Conservation (phyloP, 2,797 vertebrate species). For the Capromys pilorides region DNA sequence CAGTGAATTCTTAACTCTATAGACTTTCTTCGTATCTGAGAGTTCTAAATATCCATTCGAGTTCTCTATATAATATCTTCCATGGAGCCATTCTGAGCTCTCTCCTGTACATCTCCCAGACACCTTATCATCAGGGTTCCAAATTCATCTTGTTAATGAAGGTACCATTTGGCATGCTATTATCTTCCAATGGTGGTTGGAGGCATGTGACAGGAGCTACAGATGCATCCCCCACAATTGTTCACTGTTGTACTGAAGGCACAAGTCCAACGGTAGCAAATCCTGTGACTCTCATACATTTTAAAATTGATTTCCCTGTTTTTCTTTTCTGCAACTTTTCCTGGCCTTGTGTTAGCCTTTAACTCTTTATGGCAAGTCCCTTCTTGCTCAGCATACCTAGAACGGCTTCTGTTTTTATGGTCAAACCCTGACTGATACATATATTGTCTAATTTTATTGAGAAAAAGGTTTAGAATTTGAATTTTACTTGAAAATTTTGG, state of each 20-base stretch:
- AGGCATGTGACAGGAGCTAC: background rate
- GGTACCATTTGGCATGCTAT: background rate
- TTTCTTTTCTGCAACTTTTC: background rate
- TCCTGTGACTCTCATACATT: background rate
- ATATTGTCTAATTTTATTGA: constrained; percentile 29
- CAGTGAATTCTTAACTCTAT: background rate
- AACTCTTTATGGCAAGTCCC: background rate
- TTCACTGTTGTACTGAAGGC: background rate
- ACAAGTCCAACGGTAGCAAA: background rate
- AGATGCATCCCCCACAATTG: background rate
- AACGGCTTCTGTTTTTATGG: constrained; percentile 39
- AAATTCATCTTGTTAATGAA: constrained; percentile 16
- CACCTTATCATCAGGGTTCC: background rate
- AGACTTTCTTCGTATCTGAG: background rate
- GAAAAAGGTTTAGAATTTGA: constrained; percentile 25
- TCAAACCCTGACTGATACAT: constrained; percentile 11
- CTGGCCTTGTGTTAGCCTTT: background rate
- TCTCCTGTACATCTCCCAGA: background rate
- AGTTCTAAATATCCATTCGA: background rate
- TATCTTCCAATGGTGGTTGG: background rate
- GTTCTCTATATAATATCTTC: background rate
- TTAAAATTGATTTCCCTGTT: background rate
- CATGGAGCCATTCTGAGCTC: background rate
- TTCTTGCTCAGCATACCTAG: constrained; percentile 13
- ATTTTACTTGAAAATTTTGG: constrained; percentile 36